Base-by-base conservation (phyloP, 2,888 invertebrate genomes). In the Epistrophe eligans region DNA sequence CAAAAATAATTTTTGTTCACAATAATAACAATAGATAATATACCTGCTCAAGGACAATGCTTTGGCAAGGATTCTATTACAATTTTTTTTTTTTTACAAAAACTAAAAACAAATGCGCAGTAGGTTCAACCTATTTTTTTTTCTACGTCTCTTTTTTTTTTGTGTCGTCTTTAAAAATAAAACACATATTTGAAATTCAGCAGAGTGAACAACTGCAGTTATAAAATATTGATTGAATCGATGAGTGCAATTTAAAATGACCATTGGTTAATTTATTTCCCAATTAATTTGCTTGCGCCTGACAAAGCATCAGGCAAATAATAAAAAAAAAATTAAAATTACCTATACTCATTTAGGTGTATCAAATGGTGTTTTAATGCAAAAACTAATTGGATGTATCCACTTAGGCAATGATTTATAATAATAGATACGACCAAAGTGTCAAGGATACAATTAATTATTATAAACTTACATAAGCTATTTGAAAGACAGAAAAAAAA, bases 381-480 rank as follows among this genome's bases (percentile, higher is more conserved):
- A 74, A 77, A 81, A 77, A 67, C 72, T 79, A 88, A 83, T 84
- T 88, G 80, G 72, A 79, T 62, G 55, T 62, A 79, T 74, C 83
- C 70, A 79, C 88, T 84, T 88, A 83, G 77, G 76, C 84, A 77
- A 62, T 88, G 88, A 88, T 88, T 88, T 88, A 84, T 77, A 80
- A 79, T 84, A 80, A 80, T 64, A 70, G 76, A 58, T 58, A 19
- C 73, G 17, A 58, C 52, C 66, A 70, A 17, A 77, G 79, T 77
- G 88, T 84, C 88, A 88, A 88, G 88, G 88, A 88, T 73, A 70
- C 88, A 43, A 84, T 88, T 80, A 84, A 79, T 88, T 88, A 84
- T 84, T 77, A 71, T 28, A 40, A 70, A 24, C 74, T 76, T 79
- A 50, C 72, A 50, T 74, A 45, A 52, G 60, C 17, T 43, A 24